Evolutionary conservation across 2,888 invertebrate species (phyloP).

Genomic region (Drymonia ruficornis): DNA sequence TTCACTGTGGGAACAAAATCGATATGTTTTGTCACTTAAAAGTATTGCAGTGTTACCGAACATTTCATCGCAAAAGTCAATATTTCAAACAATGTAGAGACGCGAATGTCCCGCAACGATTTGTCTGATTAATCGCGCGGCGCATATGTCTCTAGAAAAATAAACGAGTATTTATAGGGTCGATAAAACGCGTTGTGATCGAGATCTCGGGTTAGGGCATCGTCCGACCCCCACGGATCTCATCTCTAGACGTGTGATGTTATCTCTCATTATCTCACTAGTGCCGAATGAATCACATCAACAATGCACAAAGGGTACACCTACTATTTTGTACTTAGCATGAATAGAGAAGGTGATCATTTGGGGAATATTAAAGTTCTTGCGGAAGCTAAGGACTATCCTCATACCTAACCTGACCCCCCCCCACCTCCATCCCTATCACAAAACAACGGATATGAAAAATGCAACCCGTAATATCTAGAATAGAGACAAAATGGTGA

Average conservation of each 20-base stretch:
- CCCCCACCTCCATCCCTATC: too few species aligned
- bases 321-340: too few species aligned
- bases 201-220: slow-evolving; percentile 21
- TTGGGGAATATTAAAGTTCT: too few species aligned
- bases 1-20: neutral
- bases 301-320: too few species aligned
- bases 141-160: slow-evolving; percentile 58
- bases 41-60: neutral
- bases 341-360: too few species aligned
- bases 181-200: slow-evolving; percentile 43
- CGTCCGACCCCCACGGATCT: neutral
- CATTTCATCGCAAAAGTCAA: slow-evolving; percentile 35
- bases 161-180: slow-evolving; percentile 47
- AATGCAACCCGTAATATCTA: too few species aligned
- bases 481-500: too few species aligned
- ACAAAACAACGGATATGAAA: too few species aligned
- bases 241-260: neutral
- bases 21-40: neutral
- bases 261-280: neutral
- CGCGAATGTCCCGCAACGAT: slow-evolving; percentile 3
- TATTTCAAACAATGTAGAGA: slow-evolving; percentile 21
- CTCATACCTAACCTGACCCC: too few species aligned
- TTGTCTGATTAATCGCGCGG: slow-evolving; percentile 40
- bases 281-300: too few species aligned
- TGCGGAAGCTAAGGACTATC: too few species aligned